A percentile compares a stretch with the other conserved stretches of the same genome.
These are phyloP conservation scores for Myotis planiceps DNA, from an alignment of 2,797 vertebrate species.

Conservation along the genomic window DNA sequence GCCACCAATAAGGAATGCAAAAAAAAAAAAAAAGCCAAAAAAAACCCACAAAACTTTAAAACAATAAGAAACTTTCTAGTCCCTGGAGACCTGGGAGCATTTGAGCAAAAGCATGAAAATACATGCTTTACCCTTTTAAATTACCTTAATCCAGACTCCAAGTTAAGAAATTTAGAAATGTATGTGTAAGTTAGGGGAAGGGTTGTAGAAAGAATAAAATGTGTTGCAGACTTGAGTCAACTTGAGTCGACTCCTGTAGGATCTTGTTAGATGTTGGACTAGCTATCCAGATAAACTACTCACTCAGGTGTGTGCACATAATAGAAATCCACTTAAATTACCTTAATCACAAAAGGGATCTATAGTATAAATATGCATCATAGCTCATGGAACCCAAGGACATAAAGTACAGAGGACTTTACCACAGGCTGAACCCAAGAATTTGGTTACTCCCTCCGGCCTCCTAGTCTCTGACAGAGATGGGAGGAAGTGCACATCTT, in stretches of 20 bases:
- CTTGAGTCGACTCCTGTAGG: neutral
- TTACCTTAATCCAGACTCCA: no score
- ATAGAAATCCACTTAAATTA: neutral
- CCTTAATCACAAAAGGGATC: neutral
- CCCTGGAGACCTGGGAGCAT: neutral
- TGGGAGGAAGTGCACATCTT: neutral
- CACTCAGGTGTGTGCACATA: neutral
- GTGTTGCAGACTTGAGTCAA: neutral
- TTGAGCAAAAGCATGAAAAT: no score
- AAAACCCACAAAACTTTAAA: neutral
- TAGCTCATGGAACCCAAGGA: neutral
- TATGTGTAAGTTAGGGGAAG: neutral
- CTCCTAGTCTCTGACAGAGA: neutral
- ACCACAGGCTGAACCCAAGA: neutral
- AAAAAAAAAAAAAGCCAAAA: neutral
- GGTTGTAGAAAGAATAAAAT: neutral
- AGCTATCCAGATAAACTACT: neutral
- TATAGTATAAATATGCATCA: neutral
- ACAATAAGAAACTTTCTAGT: neutral
- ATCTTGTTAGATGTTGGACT: neutral
- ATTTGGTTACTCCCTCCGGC: neutral
- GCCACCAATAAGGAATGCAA: neutral
- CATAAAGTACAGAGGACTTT: neutral
- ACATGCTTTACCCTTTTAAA: no score
- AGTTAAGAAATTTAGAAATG: neutral